A percentile compares a stretch with the other conserved stretches of the same genome.
Evolutionary conservation across 2,797 vertebrate genomes (phyloP).

Genomic region (Danio tinwini): DNA sequence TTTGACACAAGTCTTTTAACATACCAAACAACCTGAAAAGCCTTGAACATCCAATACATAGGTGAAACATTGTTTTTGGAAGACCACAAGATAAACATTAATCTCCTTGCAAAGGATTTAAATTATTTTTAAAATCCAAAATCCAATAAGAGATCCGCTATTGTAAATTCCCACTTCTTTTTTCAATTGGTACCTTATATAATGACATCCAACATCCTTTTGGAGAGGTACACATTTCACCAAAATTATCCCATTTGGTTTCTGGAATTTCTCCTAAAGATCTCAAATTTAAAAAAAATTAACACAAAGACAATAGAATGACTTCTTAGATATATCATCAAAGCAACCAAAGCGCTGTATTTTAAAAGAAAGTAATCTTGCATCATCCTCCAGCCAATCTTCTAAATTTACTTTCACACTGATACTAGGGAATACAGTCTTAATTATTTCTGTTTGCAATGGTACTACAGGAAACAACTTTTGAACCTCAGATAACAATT

Average conservation of each 20-base stretch:
- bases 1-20: neutral
- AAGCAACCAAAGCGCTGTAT: neutral
- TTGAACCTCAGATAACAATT: neutral
- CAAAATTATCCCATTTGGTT: no score
- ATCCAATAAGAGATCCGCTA: neutral
- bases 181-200: no score
- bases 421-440: neutral
- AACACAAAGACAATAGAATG: neutral
- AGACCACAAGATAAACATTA: neutral
- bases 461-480: neutral
- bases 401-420: neutral
- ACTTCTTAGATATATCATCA: neutral
- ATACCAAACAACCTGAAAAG: neutral
- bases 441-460: neutral
- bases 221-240: no score
- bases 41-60: neutral
- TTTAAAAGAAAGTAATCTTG: neutral
- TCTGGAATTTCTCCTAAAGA: no score
- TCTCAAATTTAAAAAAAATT: neutral
- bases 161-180: no score
- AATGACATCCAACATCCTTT: no score
- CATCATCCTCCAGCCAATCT: neutral
- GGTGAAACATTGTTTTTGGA: neutral
- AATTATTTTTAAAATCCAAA: neutral
- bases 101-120: constrained; percentile 5